Base-by-base conservation (phyloP, 1,140 invertebrate genomes). In the Telenomus remus region DNA sequence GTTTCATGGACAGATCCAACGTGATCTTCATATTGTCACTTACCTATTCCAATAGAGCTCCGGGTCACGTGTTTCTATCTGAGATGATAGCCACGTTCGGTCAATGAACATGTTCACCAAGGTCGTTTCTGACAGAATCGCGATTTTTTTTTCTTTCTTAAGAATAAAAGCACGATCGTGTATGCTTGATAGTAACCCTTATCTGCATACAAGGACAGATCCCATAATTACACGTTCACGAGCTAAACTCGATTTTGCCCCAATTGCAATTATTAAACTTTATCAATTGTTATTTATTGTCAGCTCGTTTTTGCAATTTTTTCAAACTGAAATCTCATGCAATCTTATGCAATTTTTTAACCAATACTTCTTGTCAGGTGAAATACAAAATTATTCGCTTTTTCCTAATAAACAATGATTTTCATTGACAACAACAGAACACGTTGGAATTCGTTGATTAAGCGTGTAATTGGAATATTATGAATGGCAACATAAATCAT, bases 1-100 rank as follows among this genome's bases (percentile, higher is more conserved):
- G 37, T 39, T 39, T 39, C 37, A 39, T 39, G 37, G 37, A 39
- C 37, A 39, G 37, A 39, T 39, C 37, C 37, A 39, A 39, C 37
- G 37, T 39, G 37, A 39, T 39, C 37, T 9, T 11, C 3, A 39
- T 39, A 39, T 11, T 9, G 37, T 39, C 37, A 39, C 37, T 39
- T 39, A 39, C 37, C 37, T 39, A 39, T 39, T 39, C 37, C 37
- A 39, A 39, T 39, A 39, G n/a, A 9, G n/a, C 9, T 39, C 37
- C 19, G 19, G 37, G n/a, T 39, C 37, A 39, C 37, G 37, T 39
- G 37, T 39, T 39, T 9, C 9, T 9, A 39, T 39, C 37, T 3
- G 1, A 4, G 37, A 39, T 39, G 37, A 39, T n/a, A 11, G 37
- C 9, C 37, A 39, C 37, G 9, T 39, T 11, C 37, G 37, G 37